These are phyloP conservation scores for Porites lutea DNA, from an alignment of 64 coral and sea anemone genomes.

Conservation along the genomic window DNA sequence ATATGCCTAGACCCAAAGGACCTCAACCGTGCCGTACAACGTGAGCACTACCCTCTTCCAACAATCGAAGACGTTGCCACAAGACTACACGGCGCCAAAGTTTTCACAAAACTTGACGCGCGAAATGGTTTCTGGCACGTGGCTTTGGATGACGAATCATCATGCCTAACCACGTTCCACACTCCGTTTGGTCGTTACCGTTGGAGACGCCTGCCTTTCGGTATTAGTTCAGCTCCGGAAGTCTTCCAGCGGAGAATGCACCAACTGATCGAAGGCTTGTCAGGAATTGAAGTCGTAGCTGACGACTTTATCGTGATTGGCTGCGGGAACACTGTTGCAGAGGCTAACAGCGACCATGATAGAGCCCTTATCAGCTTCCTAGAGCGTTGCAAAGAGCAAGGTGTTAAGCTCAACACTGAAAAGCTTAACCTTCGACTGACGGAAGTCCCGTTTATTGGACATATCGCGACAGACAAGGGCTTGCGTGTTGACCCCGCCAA, in stretches of 20 bases:
- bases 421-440: conserved; percentile 22
- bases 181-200: conserved; percentile 20
- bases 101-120: conserved; percentile 37
- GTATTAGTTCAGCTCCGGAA: conserved; percentile 32
- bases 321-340: neutral
- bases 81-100: conserved; percentile 19
- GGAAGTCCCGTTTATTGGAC: no score
- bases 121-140: conserved; percentile 25
- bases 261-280: conserved; percentile 10
- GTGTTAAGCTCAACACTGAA: conserved; percentile 26
- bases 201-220: conserved; percentile 8
- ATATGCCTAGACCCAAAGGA: conserved; percentile 9
- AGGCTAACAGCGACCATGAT: no score
- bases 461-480: conserved; percentile 22
- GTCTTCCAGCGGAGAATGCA: conserved; percentile 20
- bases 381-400: no score
- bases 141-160: conserved; percentile 20
- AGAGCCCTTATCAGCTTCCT: no score
- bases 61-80: conserved; percentile 44
- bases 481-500: no score
- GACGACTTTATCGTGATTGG: conserved; percentile 26
- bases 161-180: conserved; percentile 36
- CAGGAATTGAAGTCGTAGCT: neutral
- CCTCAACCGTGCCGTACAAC: conserved; percentile 18
- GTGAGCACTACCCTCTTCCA: conserved; percentile 51